Conservation (phyloP, 2,113 vertebrate species). For the Gymnogyps californianus region DNA sequence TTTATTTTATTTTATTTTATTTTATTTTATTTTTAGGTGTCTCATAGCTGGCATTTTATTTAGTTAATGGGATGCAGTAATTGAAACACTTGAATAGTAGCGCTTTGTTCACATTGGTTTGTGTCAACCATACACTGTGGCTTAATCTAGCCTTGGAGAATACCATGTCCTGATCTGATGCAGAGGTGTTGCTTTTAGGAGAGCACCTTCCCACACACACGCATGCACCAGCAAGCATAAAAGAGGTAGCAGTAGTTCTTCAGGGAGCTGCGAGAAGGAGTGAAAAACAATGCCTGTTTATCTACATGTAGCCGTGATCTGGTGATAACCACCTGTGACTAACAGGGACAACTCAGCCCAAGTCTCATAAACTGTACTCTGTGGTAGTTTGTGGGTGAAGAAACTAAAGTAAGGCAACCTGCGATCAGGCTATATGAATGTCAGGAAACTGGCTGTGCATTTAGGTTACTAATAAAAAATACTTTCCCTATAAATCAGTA, state of each 20-base stretch:
- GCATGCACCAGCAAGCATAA: accelerated
- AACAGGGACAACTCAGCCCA: neutral
- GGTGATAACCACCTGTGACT: neutral
- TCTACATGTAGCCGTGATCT: neutral
- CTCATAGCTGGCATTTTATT: neutral
- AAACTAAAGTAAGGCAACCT: neutral
- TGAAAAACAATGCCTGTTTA: neutral
- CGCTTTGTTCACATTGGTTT: neutral
- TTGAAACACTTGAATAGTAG: neutral
- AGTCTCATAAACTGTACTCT: neutral
- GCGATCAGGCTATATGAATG: neutral
- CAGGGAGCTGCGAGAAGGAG: neutral
- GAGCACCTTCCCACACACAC: neutral
- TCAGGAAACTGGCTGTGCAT: neutral
- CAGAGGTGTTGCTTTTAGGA: neutral
- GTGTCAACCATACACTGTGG: neutral
- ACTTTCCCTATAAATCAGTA: neutral
- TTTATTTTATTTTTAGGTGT: neutral
- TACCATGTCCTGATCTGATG: neutral
- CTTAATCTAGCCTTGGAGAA: neutral
- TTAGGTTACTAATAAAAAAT: neutral
- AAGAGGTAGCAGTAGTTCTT: neutral
- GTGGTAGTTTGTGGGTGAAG: neutral
- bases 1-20: neutral
- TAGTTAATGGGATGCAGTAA: neutral